phyloP scores from a whole-genome alignment of 53 echinoderm and acorn worm genomes.

The Hippasteria phrygiana region DNA sequence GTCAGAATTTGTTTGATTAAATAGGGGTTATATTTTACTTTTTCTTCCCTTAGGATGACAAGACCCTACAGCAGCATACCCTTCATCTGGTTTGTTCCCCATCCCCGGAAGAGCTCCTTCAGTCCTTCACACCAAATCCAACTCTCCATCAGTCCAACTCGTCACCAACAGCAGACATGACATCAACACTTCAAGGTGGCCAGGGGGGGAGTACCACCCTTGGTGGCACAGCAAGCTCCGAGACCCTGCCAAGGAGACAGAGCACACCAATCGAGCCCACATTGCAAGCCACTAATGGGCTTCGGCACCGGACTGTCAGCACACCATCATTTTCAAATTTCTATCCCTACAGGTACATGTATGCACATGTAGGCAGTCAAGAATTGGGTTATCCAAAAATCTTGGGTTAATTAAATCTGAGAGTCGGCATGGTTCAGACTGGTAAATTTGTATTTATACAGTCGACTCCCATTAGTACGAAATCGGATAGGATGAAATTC shows the following conservation, averaged over 20 bases:
- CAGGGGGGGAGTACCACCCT: background rate
- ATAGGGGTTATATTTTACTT: background rate
- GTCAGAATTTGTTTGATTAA: no score
- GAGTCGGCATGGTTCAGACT: no score
- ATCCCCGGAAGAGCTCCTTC: slow-evolving; percentile 58
- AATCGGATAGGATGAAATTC: no score
- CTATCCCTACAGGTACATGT: slow-evolving; percentile 53
- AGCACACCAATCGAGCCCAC: slow-evolving; percentile 48
- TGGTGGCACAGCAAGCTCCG: background rate
- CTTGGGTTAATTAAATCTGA: no score
- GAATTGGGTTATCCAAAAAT: background rate
- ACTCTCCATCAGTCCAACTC: background rate
- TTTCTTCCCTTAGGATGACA: slow-evolving; percentile 67
- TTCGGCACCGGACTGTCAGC: slow-evolving; percentile 51
- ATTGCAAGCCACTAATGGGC: slow-evolving; percentile 39
- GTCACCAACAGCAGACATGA: background rate
- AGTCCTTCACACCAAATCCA: slow-evolving; percentile 2
- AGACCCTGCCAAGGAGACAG: slow-evolving; percentile 21
- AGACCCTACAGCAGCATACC: slow-evolving; percentile 68
- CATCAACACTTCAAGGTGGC: slow-evolving; percentile 25
- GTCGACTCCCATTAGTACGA: no score
- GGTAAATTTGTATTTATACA: no score
- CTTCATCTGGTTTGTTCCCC: slow-evolving; percentile 88
- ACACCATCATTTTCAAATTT: slow-evolving; percentile 46
- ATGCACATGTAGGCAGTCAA: background rate